Evolutionary conservation across 2,888 invertebrate genomes (phyloP), one percentile per base, ranked within the genome.

Genomic region (Apotomis betuletana): DNA sequence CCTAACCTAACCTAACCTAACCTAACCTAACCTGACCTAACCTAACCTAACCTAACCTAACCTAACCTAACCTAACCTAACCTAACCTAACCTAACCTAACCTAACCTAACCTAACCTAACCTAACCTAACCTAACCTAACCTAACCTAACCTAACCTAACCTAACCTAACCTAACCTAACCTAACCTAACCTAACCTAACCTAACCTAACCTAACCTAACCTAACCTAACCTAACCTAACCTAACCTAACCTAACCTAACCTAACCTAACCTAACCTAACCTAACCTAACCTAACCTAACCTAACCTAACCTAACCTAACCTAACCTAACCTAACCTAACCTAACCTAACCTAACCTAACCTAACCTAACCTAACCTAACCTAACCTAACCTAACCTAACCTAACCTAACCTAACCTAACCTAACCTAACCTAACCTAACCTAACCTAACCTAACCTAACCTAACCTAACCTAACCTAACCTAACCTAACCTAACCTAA

Each of bases 351-450:
- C 52, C 69, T 65, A 69, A 62, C 52, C 69, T 58, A 41, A 74
- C 74, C 74, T 73, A 74, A 74, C 60, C 60, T 46, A 61, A 61
- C 60, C 60, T 61, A 61, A 61, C 60, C 60, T 61, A 46, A 46
- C 44, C 60, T 61, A 61, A 61, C 60, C 60, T 61, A 61, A 59
- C 59, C 59, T 59, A 51, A 63, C 51, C 63, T 63, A 63, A 63
- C 63, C 63, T 64, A 64, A 64, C 64, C 64, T 64, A 64, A 64
- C 64, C 64, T 55, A 64, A 64, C 71, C 74, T 72, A 74, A 75
- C 73, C 73, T 74, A 73, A 75, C 74, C 74, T 70, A 74, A 74
- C 74, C 74, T 72, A 72, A 74, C 74, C 72, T 74, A 74, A 74
- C 67, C 67, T 67, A 52, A 52, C 60, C 60, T 61, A 61, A 61